phyloP scores from a whole-genome alignment of 2,888 invertebrate genomes.

The Volucella zonaria region DNA sequence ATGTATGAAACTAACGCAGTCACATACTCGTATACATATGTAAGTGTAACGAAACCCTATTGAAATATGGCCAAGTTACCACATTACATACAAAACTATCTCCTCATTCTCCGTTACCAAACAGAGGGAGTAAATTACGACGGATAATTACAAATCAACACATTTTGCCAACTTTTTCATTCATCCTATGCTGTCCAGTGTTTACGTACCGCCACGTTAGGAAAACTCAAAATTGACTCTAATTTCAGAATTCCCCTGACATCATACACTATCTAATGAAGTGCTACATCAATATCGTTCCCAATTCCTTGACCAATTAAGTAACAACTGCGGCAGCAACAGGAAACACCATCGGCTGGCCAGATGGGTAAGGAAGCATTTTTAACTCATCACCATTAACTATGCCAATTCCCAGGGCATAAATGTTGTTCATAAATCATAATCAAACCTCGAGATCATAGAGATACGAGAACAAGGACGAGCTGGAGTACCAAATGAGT shows the following conservation, averaged over 20 bases:
- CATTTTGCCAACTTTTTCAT: neutral
- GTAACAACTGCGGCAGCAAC: neutral
- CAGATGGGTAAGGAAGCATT: conserved; percentile 25
- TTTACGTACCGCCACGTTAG: neutral
- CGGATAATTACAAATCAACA: conserved; percentile 20
- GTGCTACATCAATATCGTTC: conserved; percentile 10
- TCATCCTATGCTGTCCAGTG: neutral
- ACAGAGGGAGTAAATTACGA: neutral
- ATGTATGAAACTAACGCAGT: too few relatives aligned
- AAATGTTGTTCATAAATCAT: conserved; percentile 71
- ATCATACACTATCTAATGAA: conserved; percentile 15
- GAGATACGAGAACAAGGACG: too few relatives aligned
- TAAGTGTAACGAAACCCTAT: too few relatives aligned
- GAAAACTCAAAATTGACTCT: conserved; percentile 14
- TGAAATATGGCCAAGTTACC: too few relatives aligned
- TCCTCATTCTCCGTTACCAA: too few relatives aligned
- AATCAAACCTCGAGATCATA: conserved; percentile 60
- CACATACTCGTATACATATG: too few relatives aligned
- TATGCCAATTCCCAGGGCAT: conserved; percentile 64
- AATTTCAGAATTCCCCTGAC: conserved; percentile 42
- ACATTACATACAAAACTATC: too few relatives aligned
- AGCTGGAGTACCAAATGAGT: too few relatives aligned
- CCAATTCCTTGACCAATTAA: conserved; percentile 45
- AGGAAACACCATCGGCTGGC: neutral
- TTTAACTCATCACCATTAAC: conserved; percentile 51